These are phyloP conservation scores for Tokudaia muenninki DNA, from an alignment of 2,797 vertebrate species.

Conservation along the genomic window DNA sequence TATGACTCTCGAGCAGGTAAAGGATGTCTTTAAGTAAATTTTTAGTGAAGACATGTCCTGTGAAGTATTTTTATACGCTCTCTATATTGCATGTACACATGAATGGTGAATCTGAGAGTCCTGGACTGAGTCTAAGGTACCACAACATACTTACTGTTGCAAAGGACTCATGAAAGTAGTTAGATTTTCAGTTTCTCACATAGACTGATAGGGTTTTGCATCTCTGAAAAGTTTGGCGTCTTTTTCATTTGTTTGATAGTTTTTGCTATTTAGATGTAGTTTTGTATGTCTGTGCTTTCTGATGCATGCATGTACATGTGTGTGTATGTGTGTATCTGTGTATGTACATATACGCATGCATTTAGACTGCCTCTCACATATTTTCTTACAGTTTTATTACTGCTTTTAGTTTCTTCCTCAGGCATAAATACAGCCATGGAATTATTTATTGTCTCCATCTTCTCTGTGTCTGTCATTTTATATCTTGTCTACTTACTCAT, in stretches of 20 bases:
- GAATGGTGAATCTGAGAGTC: neutral
- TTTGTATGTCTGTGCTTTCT: neutral
- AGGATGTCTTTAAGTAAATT: neutral
- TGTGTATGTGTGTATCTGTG: neutral
- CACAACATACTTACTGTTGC: neutral
- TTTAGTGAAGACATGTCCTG: neutral
- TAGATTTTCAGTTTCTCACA: conserved; percentile 36
- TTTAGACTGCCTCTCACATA: neutral
- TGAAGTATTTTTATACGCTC: neutral
- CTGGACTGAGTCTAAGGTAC: neutral
- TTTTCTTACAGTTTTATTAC: neutral
- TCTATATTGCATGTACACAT: neutral
- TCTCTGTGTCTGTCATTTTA: conserved; percentile 30
- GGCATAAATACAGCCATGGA: neutral
- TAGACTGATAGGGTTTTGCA: conserved; percentile 27
- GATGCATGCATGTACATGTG: neutral
- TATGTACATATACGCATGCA: neutral
- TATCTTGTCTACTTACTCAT: neutral
- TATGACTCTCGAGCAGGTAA: neutral
- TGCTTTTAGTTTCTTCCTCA: neutral
- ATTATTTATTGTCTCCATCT: neutral
- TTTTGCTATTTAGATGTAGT: neutral
- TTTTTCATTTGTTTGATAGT: neutral
- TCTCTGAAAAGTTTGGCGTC: neutral
- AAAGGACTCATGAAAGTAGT: neutral